Base-by-base conservation (phyloP, 2,113 vertebrate species). In the Osmerus mordax region DNA sequence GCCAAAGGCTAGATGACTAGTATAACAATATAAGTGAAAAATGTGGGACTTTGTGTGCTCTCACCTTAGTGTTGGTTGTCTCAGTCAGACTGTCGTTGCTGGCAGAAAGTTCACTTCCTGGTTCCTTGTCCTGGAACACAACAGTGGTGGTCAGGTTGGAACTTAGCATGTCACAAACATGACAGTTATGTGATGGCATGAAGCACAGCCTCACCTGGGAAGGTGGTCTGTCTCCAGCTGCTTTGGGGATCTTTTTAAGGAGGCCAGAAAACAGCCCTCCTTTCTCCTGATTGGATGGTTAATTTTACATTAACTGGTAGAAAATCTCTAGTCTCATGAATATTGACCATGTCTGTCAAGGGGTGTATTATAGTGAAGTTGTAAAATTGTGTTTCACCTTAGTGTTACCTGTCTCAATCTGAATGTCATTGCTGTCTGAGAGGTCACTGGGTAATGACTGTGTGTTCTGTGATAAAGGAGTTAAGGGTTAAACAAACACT, bases 191-290 rank as follows among this genome's bases (percentile, higher is more conserved):
- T 25, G 13, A 23, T 9, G 41, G 7, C 7, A 28, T 28, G 19
- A 65, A 21, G 41, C 41, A 11, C 41, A 47, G 9, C 41, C 41
- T 53, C 19, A 67, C 65, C 41, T 67, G n/a, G 21, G 65, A 13
- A 53, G 19, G 47, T 53, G 65, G 21, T 14, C 19, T 25, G 13
- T 78, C 81, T 64, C 19, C 78, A 15, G 68, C 28, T 2, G 60
- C 14, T 83, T 78, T 88, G 11, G 74, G 78, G 1, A 14, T 78
- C 78, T 87, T 89, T 72, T 75, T 86, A 29, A 82, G 72, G 62
- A 84, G 62, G 18, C 70, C 80, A 0, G 79, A 36, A 32, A 89
- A 88, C 55, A 86, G 15, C 0, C 77, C 64, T 13, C 83, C 86
- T 75, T 82, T 83, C 66, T 81, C 84, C 84, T 89, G 71, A 63